Conservation (phyloP, 1,140 invertebrate genomes). For the Ostrea denselamellosa region DNA sequence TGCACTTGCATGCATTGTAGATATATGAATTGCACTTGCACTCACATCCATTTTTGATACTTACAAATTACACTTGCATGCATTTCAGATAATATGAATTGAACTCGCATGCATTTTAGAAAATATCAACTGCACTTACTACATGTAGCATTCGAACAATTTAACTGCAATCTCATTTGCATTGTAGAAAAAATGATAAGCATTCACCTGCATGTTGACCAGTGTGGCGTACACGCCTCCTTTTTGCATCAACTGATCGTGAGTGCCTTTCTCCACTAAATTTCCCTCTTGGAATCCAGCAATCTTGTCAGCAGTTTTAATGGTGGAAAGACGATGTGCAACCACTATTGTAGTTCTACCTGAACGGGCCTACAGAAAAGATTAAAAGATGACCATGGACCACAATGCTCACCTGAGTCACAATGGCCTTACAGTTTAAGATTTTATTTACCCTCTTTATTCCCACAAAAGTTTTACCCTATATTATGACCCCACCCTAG, state of each 20-base stretch:
- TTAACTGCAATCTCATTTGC: neutral
- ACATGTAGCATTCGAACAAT: neutral
- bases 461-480: too few species aligned
- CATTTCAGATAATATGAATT: too few species aligned
- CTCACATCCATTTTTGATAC: too few species aligned
- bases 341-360: constrained; percentile 74
- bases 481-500: too few species aligned
- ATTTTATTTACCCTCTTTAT: too few species aligned
- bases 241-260: constrained; percentile 78
- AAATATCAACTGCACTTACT: neutral
- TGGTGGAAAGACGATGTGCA: constrained; percentile 74
- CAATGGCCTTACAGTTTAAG: too few species aligned
- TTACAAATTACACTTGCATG: too few species aligned
- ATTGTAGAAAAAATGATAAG: neutral
- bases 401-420: too few species aligned
- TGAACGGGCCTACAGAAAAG: constrained; percentile 60
- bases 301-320: constrained; percentile 75
- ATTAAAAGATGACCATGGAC: neutral
- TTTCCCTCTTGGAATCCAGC: constrained; percentile 70
- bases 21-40: too few species aligned
- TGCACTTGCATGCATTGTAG: too few species aligned
- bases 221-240: constrained; percentile 77
- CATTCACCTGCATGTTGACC: constrained; percentile 63
- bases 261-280: constrained; percentile 77
- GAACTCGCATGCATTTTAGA: too few species aligned